Evolutionary conservation across 1,140 invertebrate genomes (phyloP).

Genomic region (Drosophila azteca): DNA sequence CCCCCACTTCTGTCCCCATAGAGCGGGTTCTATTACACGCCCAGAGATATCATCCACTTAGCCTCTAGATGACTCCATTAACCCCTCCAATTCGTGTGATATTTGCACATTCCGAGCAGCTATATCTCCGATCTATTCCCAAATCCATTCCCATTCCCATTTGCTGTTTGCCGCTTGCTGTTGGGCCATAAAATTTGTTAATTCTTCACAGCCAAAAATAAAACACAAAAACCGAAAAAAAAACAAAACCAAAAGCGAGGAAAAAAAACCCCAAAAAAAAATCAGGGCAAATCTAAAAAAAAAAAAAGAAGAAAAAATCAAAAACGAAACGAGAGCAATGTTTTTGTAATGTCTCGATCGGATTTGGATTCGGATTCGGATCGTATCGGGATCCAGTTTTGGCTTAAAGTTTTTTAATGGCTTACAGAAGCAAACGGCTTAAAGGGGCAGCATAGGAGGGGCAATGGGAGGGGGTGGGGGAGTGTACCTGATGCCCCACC

Average conservation of each 20-base stretch:
- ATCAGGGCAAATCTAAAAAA: constrained; percentile 68
- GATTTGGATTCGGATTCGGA: constrained; percentile 5
- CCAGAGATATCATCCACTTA: constrained; percentile 6
- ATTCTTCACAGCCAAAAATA: constrained; percentile 49
- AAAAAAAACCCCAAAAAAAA: constrained; percentile 33
- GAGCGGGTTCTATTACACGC: too few relatives aligned
- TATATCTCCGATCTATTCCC: constrained; percentile 41
- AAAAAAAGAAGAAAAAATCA: constrained; percentile 18
- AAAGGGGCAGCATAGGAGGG: not conserved
- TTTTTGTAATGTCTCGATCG: constrained; percentile 40
- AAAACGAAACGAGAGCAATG: constrained; percentile 72
- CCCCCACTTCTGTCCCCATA: too few relatives aligned
- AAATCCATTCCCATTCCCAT: constrained; percentile 22
- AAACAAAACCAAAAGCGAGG: constrained; percentile 21
- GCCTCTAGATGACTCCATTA: constrained; percentile 31
- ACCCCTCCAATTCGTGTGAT: constrained; percentile 24
- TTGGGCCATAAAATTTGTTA: constrained; percentile 67
- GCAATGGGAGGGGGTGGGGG: not conserved
- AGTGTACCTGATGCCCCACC: constrained; percentile 55
- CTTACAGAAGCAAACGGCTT: constrained; percentile 40
- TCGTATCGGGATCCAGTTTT: constrained; percentile 22
- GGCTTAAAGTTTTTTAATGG: constrained; percentile 32
- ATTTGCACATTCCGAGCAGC: constrained; percentile 26
- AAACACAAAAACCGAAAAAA: constrained; percentile 18
- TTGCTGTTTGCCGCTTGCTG: not conserved